Evolutionary conservation across 2,888 invertebrate species (phyloP).

Genomic region (Hydriomena furcata): DNA sequence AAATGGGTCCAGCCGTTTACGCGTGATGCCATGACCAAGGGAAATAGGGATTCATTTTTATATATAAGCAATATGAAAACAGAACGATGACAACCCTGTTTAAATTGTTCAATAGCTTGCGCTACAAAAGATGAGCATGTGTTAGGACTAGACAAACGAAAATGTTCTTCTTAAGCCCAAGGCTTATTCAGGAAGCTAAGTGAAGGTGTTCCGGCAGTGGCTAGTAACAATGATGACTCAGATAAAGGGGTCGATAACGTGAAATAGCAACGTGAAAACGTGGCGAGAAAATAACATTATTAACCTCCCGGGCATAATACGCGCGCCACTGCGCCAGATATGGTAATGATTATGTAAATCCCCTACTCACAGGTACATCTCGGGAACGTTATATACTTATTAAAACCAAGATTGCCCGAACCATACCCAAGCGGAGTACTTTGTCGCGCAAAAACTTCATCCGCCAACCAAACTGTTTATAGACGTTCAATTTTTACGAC

Average conservation of each 20-base stretch:
- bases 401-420: constrained; percentile 80
- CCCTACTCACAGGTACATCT: constrained; percentile 80
- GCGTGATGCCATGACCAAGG: too few species aligned
- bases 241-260: constrained; percentile 80
- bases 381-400: constrained; percentile 81
- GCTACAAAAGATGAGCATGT: background rate
- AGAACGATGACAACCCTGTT: too few species aligned
- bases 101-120: too few species aligned
- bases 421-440: constrained; percentile 55
- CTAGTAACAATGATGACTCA: constrained; percentile 80
- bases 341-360: constrained; percentile 84
- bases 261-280: constrained; percentile 82
- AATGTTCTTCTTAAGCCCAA: constrained; percentile 1
- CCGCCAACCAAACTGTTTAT: constrained; percentile 61
- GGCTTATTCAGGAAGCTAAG: constrained; percentile 53
- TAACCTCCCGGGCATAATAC: constrained; percentile 83
- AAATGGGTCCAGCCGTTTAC: too few species aligned
- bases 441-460: constrained; percentile 71
- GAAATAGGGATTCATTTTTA: too few species aligned
- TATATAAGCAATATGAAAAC: too few species aligned
- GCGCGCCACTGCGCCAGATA: constrained; percentile 82
- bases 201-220: constrained; percentile 69
- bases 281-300: constrained; percentile 84
- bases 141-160: background rate
- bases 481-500: constrained; percentile 72